Evolutionary conservation across 2,888 invertebrate species (phyloP).

Genomic region (Standfussiana lucernea): DNA sequence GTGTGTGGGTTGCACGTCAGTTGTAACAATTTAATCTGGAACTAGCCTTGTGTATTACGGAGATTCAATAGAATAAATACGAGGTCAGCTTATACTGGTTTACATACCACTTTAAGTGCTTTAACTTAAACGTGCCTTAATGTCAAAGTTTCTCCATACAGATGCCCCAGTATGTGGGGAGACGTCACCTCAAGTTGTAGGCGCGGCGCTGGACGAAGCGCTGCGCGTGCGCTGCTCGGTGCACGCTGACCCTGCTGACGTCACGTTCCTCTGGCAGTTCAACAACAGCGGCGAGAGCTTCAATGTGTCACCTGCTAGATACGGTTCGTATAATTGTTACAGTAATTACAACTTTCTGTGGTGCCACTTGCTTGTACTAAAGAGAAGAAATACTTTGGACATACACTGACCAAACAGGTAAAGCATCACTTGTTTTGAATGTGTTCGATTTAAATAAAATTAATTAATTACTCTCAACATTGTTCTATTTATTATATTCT

Average conservation of each 20-base stretch:
- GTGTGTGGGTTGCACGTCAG: not conserved
- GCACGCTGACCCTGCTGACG: slow-evolving; percentile 96
- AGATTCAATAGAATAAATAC: not conserved
- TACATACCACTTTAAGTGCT: not conserved
- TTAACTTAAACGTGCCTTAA: not conserved
- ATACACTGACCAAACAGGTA: not conserved
- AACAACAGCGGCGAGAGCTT: slow-evolving; percentile 97
- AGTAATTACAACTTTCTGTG: not conserved
- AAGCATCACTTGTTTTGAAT: not conserved
- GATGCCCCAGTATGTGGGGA: slow-evolving; percentile 96
- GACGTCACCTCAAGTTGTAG: slow-evolving; percentile 94
- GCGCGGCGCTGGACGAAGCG: slow-evolving; percentile 96
- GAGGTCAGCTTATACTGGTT: not conserved
- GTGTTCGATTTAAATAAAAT: not conserved
- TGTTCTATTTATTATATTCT: not conserved
- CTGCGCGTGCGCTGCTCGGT: slow-evolving; percentile 95
- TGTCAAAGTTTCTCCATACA: slow-evolving; percentile 72
- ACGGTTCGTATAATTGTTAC: slow-evolving; percentile 75
- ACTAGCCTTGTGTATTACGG: not conserved
- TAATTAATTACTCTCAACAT: not conserved
- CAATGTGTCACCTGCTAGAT: slow-evolving; percentile 94
- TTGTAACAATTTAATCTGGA: not conserved
- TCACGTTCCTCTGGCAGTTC: slow-evolving; percentile 97
- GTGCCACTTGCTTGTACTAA: not conserved
- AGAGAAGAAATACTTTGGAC: not conserved